Evolutionary conservation across 2,797 vertebrate genomes (phyloP), one percentile per base, ranked within the genome.

Genomic region (Alca torda): DNA sequence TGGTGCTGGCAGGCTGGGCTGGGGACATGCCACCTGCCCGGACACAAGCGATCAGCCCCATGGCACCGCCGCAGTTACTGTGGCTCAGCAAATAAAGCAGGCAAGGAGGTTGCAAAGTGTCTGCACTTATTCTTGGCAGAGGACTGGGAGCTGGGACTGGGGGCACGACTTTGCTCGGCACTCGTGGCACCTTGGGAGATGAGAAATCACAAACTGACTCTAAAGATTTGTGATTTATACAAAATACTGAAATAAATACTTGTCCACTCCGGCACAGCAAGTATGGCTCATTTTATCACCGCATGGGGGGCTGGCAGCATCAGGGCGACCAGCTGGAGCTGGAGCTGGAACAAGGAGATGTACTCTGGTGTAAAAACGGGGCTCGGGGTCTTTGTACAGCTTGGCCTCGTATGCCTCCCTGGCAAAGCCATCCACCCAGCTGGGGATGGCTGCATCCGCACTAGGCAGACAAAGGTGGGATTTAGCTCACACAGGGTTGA

Each of bases 251-350:
- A 57, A 19, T 33, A 59, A 54, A 28, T 37, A 6, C 26, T 33
- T 51, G 43, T 57, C 35, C 33, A 4, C 45, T 28, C 43, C 37
- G 33, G 68, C 81, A 28, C 68, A 53, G 39, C 30, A 35, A 9
- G 31, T n/a, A 6, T 1, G 1, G 73, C 25, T 80, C 19, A 0
- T 48, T 59, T 8, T 4, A 18, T 50, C 61, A 11, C 61, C 1
- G 1, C 1, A 5, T 8, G 1, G 68, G 39, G 37, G 51, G 57
- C 39, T 48, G 77, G 61, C 56, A 69, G 35, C 72, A 7, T 8
- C 3, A 2, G 51, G 61, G 26, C 5, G 11, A 20, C 0, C 16
- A 33, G 39, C 53, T 1, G 11, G 65, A 65, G 64, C 46, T 4
- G 41, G 51, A 46, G 64, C 46, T 4, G 41, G 51, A 48, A 41